Percentiles rank a stretch among this genome's conserved stretches.
Evolutionary conservation across 2,797 vertebrate genomes (phyloP).

Genomic region (Siniperca obscura): DNA sequence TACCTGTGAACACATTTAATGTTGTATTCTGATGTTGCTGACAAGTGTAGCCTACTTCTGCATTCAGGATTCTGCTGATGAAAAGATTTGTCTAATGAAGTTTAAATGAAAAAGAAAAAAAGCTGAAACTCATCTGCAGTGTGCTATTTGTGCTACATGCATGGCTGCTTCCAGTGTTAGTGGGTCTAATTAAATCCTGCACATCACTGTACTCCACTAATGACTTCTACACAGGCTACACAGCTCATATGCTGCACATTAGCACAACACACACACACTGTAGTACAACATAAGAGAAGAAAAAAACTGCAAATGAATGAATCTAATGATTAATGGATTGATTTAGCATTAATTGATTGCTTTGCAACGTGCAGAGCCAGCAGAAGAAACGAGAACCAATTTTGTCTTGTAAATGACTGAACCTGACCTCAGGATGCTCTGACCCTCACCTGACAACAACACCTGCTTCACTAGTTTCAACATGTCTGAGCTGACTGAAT

Average conservation of each 20-base stretch:
- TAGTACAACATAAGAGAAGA: not conserved
- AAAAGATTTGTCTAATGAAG: constrained; percentile 46
- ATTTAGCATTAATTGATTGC: not conserved
- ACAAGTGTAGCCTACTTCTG: not conserved
- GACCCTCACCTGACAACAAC: constrained; percentile 45
- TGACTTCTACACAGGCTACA: constrained; percentile 54
- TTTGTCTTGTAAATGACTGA: not conserved
- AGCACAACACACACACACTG: constrained; percentile 31
- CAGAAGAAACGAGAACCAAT: not conserved
- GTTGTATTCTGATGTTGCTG: constrained; percentile 9
- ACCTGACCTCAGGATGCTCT: constrained; percentile 16
- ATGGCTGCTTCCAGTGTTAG: constrained; percentile 46
- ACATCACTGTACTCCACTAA: constrained; percentile 60
- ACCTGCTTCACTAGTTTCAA: constrained; percentile 32
- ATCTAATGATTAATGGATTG: constrained; percentile 36
- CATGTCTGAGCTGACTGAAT: constrained; percentile 49
- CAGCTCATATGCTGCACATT: constrained; percentile 41
- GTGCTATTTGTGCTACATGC: constrained; percentile 58
- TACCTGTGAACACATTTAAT: not conserved
- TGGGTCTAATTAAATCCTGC: constrained; percentile 69
- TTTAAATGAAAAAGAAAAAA: constrained; percentile 14
- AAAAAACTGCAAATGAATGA: not conserved
- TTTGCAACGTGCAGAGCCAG: not conserved
- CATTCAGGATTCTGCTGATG: constrained; percentile 1
- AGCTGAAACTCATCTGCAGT: constrained; percentile 49